A percentile compares a stretch with the other conserved stretches of the same genome.
Conservation (phyloP, 2,797 vertebrate genomes). For the Hozukius guyotensis region DNA sequence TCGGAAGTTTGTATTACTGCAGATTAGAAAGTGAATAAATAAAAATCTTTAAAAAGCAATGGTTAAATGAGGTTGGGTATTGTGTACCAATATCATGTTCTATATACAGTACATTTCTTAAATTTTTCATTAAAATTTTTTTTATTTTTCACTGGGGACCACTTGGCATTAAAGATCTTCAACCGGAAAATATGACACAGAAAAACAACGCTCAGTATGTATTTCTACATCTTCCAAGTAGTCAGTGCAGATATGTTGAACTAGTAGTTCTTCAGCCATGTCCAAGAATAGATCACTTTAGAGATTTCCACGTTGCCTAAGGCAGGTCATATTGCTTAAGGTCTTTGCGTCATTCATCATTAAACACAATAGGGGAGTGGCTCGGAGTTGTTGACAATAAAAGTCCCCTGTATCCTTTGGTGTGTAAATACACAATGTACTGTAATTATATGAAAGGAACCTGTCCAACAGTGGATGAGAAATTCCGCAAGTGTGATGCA, state of each 20-base stretch:
- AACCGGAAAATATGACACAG: neutral
- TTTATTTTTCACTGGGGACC: neutral
- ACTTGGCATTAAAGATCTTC: neutral
- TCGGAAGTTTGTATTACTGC: neutral
- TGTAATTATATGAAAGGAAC: neutral
- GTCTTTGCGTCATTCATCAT: neutral
- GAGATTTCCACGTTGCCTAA: neutral
- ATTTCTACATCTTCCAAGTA: neutral
- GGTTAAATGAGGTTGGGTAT: neutral
- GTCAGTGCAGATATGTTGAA: neutral
- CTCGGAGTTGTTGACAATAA: neutral
- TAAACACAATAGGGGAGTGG: conserved; percentile 6
- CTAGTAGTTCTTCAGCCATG: neutral
- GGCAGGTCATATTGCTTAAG: neutral
- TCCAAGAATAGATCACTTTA: neutral
- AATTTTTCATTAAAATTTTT: neutral
- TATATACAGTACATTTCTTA: neutral
- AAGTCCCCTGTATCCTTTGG: neutral
- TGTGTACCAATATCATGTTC: neutral
- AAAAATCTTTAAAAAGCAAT: neutral
- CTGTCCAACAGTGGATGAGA: neutral
- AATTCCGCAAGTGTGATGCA: conserved; percentile 42
- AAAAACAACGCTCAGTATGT: neutral
- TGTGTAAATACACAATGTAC: neutral
- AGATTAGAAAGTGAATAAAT: neutral